Base-by-base conservation (phyloP, 2,113 vertebrate genomes). In the Hippocampus abdominalis region DNA sequence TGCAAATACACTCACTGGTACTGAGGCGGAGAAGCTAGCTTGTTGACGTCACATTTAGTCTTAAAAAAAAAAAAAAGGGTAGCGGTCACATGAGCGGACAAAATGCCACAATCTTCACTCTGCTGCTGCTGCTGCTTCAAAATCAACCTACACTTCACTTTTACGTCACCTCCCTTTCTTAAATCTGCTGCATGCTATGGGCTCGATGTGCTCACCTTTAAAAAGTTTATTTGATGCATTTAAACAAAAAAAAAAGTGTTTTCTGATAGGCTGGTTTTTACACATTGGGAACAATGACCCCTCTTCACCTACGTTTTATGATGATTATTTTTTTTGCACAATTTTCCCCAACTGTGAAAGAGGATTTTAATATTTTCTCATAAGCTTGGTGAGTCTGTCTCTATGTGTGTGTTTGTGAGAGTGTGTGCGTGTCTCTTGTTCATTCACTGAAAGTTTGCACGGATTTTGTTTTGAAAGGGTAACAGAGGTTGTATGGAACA, bases 221-320 rank as follows among this genome's bases (percentile, higher is more conserved):
- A 77, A 67, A 18, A 39, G 60, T 49, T 40, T 7, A 6, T 32
- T 44, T 29, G 4, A 25, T 42, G 36, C 21, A 27, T 53, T 61
- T 6, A 57, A 68, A 44, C 46, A 20, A 48, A 48, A 40, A 15
- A 49, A 71, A 68, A n/a, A 62, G 69, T 36, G 10, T 66, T 84
- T 83, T 89, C 82, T 85, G 77, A 88, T 32, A 48, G 81, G 85
- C 82, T 71, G 83, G 79, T 80, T 86, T 32, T 18, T 64, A 82
- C 75, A 54, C 72, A 61, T 60, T 64, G 71, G 68, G 36, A 70
- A n/a, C 16, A 18, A 48, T 71, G 25, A 23, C 18, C 32, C n/a
- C 12, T 67, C 25, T 70, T 65, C 56, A 23, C 51, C 51, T 20
- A 51, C 20, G 9, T 21, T 51, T 21, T 51, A 36, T 36, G 32